phyloP scores from a whole-genome alignment of 2,888 invertebrate genomes.

The Chironomus riparius region DNA sequence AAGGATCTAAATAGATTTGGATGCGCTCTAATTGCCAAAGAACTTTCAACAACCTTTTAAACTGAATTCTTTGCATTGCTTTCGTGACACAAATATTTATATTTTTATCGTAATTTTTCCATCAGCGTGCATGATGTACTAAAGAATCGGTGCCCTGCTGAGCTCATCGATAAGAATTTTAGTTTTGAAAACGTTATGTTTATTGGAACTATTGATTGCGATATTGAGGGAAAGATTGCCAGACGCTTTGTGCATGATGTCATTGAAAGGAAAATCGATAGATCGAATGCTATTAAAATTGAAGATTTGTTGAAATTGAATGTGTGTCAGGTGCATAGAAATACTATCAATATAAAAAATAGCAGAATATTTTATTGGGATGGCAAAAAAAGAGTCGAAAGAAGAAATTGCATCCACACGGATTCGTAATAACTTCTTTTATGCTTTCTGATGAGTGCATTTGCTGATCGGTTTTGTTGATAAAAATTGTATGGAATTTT shows the following conservation, averaged over 20 bases:
- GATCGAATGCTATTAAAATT: neutral
- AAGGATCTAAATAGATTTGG: no score
- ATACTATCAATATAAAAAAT: no score
- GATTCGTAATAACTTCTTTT: no score
- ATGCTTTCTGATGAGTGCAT: neutral
- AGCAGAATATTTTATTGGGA: no score
- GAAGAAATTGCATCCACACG: no score
- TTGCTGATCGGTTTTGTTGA: no score
- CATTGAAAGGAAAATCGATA: neutral
- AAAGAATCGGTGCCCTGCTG: neutral
- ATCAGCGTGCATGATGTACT: neutral
- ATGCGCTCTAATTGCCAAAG: no score
- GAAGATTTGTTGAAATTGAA: neutral
- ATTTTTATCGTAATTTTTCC: neutral
- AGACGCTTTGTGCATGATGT: neutral
- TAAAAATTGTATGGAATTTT: neutral
- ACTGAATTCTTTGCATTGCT: no score
- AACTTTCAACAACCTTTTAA: no score
- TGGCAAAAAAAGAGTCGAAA: no score
- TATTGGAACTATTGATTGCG: neutral
- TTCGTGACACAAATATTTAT: no score
- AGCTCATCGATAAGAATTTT: neutral
- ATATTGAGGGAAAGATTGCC: constrained; percentile 9
- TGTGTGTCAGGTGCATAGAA: neutral
- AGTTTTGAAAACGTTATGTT: neutral